phyloP scores from a whole-genome alignment of 2,797 vertebrate species.

The Ctenochaetus hawaiiensis region DNA sequence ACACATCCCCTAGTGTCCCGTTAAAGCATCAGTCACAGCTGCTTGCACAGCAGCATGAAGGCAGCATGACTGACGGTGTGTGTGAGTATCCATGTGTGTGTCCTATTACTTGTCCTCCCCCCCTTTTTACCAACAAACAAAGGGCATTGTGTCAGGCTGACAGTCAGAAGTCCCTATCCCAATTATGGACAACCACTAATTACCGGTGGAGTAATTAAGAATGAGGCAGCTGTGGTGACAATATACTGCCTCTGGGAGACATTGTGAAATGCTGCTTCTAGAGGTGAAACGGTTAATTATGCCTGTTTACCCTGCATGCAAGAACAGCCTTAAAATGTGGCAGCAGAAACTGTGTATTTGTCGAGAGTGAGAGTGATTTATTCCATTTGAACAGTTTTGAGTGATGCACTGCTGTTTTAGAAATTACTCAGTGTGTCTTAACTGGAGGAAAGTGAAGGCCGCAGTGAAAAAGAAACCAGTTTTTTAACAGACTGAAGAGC shows the following conservation, averaged over 20 bases:
- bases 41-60: slow-evolving; percentile 56
- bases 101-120: slow-evolving; percentile 7
- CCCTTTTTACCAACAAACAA: slow-evolving; percentile 32
- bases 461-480: slow-evolving; percentile 19
- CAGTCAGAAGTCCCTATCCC: slow-evolving; percentile 35
- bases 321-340: neutral
- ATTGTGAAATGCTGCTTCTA: slow-evolving; percentile 1
- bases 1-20: slow-evolving; percentile 61
- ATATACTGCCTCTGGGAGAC: slow-evolving; percentile 29
- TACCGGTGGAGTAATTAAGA: slow-evolving; percentile 68
- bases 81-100: slow-evolving; percentile 3
- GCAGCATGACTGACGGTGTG: slow-evolving; percentile 29
- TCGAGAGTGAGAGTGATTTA: neutral
- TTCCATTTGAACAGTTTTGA: neutral
- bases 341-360: neutral
- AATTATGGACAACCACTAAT: slow-evolving; percentile 61
- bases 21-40: slow-evolving; percentile 75
- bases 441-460: slow-evolving; percentile 14
- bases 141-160: slow-evolving; percentile 52
- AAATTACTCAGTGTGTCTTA: neutral
- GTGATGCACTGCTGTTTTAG: neutral
- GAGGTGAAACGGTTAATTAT: slow-evolving; percentile 49
- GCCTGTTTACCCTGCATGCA: neutral
- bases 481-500: slow-evolving; percentile 36
- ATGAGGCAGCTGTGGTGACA: slow-evolving; percentile 57